These are phyloP conservation scores for Lepus timidus DNA, from an alignment of 2,113 vertebrate species.

Conservation along the genomic window DNA sequence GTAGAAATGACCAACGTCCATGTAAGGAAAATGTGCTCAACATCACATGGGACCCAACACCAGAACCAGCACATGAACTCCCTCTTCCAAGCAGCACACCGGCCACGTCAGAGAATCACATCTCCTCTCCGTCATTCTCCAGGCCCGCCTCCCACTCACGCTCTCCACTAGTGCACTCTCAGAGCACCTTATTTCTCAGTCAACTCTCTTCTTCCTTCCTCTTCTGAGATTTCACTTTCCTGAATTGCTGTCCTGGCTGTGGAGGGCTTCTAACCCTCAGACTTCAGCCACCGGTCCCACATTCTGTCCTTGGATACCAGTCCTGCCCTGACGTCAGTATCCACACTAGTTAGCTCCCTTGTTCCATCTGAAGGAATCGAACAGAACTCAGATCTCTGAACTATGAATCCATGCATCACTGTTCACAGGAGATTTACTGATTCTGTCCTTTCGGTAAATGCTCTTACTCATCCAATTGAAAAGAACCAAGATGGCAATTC, in stretches of 20 bases:
- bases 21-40: neutral
- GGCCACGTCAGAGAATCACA: neutral
- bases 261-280: neutral
- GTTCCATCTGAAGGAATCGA: neutral
- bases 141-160: neutral
- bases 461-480: conserved; percentile 28
- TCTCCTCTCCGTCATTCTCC: neutral
- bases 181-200: neutral
- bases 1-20: neutral
- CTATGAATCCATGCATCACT: neutral
- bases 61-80: neutral
- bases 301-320: neutral
- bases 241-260: neutral
- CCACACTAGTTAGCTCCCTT: neutral
- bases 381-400: neutral
- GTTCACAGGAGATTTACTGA: neutral
- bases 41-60: neutral
- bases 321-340: neutral
- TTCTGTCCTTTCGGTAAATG: neutral
- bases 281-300: neutral
- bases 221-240: neutral
- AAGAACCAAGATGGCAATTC: conserved; percentile 23
- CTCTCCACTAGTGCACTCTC: neutral
- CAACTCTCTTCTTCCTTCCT: neutral
- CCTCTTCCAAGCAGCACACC: too few relatives aligned